A percentile compares a stretch with the other conserved stretches of the same genome.
These are phyloP conservation scores for Hyles vespertilio DNA, from an alignment of 1,140 invertebrate genomes.

Conservation along the genomic window DNA sequence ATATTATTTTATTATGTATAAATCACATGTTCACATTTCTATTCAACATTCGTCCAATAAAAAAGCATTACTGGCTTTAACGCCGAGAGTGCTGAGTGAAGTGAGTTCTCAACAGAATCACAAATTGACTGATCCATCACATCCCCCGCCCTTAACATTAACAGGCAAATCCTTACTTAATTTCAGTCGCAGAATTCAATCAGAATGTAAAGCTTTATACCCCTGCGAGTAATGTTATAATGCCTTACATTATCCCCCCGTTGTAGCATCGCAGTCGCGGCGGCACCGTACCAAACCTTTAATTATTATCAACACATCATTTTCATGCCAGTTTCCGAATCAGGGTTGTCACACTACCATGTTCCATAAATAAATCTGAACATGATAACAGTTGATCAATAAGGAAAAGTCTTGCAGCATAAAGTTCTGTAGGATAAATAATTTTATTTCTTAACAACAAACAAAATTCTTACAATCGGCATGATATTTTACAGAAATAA, in stretches of 20 bases:
- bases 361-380: too few species aligned
- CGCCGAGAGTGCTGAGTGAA: constrained; percentile 14
- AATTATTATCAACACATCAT: constrained; percentile 77
- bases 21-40: too few species aligned
- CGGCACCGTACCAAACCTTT: constrained; percentile 69
- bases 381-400: too few species aligned
- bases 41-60: too few species aligned
- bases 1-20: too few species aligned
- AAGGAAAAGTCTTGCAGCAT: too few species aligned
- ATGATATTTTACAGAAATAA: too few species aligned
- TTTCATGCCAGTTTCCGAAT: constrained; percentile 61
- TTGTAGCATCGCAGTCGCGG: constrained; percentile 48
- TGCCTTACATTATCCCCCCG: constrained; percentile 66
- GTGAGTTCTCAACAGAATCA: constrained; percentile 49
- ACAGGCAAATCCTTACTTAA: constrained; percentile 73
- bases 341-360: constrained; percentile 41
- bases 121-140: constrained; percentile 64
- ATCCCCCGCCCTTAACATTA: constrained; percentile 58
- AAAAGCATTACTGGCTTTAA: too few species aligned
- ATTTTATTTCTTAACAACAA: too few species aligned
- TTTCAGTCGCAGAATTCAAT: constrained; percentile 74
- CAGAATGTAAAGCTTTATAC: constrained; percentile 69
- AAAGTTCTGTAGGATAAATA: too few species aligned
- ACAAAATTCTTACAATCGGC: too few species aligned
- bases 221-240: constrained; percentile 69